Conservation (phyloP, 1,140 invertebrate species). For the Drosophila nasuta region DNA sequence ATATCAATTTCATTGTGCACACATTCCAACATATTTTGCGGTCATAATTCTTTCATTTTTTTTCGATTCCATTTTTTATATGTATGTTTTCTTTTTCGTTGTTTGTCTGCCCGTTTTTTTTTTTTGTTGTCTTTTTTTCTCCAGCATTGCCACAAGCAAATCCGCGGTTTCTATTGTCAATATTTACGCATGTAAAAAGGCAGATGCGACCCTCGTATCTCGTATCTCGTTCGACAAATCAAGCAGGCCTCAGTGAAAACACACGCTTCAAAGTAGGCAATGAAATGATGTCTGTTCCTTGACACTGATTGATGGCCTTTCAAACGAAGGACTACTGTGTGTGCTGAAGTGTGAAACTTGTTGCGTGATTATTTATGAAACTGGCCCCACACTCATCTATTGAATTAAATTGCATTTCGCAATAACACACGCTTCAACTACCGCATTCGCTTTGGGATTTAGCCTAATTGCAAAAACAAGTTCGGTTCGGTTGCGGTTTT, state of each 20-base stretch:
- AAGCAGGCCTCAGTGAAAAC: neutral
- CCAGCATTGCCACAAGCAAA: neutral
- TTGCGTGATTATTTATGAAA: conserved; percentile 50
- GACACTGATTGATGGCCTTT: conserved; percentile 15
- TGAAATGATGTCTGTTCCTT: neutral
- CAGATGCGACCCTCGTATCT: conserved; percentile 21
- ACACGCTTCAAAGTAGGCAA: conserved; percentile 32
- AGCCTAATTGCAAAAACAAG: conserved; percentile 45
- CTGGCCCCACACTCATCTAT: conserved; percentile 17
- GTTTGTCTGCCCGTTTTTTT: neutral
- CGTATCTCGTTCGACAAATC: neutral
- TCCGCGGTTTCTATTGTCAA: conserved; percentile 34
- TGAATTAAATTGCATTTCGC: conserved; percentile 38
- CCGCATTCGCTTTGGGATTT: conserved; percentile 17
- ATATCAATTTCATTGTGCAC: conserved; percentile 38
- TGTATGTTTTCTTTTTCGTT: conserved; percentile 10
- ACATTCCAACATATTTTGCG: conserved; percentile 17
- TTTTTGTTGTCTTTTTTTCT: conserved; percentile 9
- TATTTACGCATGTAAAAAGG: conserved; percentile 41
- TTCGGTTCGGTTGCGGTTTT: conserved; percentile 13
- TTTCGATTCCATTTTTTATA: conserved; percentile 11
- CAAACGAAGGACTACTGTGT: conserved; percentile 1
- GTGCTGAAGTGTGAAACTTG: conserved; percentile 32
- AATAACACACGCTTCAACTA: conserved; percentile 27
- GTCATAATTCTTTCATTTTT: conserved; percentile 15